phyloP scores from a whole-genome alignment of 23 tunicate genomes.

The Styela clava region DNA sequence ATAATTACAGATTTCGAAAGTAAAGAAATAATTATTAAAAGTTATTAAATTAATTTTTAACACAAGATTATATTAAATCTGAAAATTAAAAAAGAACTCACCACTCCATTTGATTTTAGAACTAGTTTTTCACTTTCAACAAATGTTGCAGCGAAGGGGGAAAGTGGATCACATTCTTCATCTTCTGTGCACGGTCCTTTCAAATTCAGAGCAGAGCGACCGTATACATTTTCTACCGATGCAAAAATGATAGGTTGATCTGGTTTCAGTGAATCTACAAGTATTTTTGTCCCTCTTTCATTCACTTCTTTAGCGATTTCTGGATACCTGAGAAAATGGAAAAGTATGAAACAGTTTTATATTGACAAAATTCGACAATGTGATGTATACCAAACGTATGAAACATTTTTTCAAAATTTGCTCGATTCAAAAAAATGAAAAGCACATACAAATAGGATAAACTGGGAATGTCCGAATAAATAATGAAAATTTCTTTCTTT shows the following conservation, averaged over 20 bases:
- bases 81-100: not conserved
- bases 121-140: constrained; percentile 1
- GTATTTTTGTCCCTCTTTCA: constrained; percentile 11
- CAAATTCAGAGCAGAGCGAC: not conserved
- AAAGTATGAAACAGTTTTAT: not conserved
- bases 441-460: too few relatives aligned
- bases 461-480: too few relatives aligned
- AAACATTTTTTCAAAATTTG: too few relatives aligned
- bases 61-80: too few relatives aligned
- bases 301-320: constrained; percentile 12
- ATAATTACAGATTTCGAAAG: too few relatives aligned
- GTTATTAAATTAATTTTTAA: too few relatives aligned
- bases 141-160: not conserved
- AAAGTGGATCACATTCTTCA: not conserved
- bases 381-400: not conserved
- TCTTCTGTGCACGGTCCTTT: constrained; percentile 2
- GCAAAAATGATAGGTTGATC: constrained; percentile 1
- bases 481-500: too few relatives aligned
- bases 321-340: constrained; percentile 4
- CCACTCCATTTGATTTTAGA: constrained; percentile 13
- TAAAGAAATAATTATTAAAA: too few relatives aligned
- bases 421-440: too few relatives aligned
- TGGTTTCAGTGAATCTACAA: not conserved
- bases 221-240: constrained; percentile 13
- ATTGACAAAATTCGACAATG: not conserved